These are phyloP conservation scores for Gnatocerus cornutus DNA, from an alignment of 2,888 invertebrate genomes.

Conservation along the genomic window DNA sequence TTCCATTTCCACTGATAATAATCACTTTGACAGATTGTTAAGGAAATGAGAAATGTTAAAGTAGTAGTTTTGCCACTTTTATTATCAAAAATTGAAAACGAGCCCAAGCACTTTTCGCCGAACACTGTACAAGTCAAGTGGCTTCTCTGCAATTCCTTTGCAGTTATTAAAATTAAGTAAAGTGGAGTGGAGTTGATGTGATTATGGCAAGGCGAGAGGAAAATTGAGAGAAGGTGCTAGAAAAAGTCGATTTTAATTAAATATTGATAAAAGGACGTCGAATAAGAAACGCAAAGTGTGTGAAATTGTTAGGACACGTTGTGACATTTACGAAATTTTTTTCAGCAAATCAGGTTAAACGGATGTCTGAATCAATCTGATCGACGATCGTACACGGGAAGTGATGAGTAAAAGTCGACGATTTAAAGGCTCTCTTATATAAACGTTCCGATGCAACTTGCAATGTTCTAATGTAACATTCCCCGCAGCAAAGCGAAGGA, in stretches of 20 bases:
- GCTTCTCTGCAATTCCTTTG: conserved; percentile 9
- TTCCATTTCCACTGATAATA: conserved; percentile 9
- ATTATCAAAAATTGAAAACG: conserved; percentile 5
- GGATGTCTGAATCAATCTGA: background rate
- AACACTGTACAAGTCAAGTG: conserved; percentile 3
- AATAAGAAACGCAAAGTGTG: background rate
- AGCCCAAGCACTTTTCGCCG: background rate
- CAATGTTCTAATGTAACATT: conserved; percentile 50
- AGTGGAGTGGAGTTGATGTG: conserved; percentile 26
- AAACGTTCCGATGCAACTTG: conserved; percentile 43
- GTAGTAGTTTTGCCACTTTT: background rate
- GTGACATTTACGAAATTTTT: conserved; percentile 14
- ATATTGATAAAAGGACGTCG: conserved; percentile 22
- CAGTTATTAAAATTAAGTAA: conserved; percentile 24
- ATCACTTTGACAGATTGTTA: background rate
- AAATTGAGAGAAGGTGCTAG: conserved; percentile 30
- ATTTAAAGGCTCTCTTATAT: conserved; percentile 17
- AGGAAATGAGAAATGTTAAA: no score
- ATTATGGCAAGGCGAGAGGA: conserved; percentile 14
- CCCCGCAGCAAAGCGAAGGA: conserved; percentile 53
- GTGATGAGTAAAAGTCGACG: conserved; percentile 7
- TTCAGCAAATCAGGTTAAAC: conserved; percentile 7
- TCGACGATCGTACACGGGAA: background rate
- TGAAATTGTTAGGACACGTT: conserved; percentile 5
- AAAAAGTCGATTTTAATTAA: conserved; percentile 29